phyloP scores from a whole-genome alignment of 37 sponge, comb jelly and placozoan genomes.

The Halisarca cf. caerulea region DNA sequence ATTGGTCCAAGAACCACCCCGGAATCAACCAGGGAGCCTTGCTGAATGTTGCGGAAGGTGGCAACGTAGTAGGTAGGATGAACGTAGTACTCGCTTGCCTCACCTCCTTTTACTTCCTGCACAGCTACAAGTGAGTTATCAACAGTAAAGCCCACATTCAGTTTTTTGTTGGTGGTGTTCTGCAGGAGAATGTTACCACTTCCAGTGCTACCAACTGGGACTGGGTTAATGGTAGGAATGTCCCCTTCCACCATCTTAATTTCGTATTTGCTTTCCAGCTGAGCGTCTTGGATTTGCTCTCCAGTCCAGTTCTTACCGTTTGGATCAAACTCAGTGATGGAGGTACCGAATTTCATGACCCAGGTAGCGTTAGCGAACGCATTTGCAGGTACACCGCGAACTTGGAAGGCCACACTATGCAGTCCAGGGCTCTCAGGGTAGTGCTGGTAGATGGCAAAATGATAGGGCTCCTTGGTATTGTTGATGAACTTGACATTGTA shows the following conservation, averaged over 20 bases:
- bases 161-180: not conserved
- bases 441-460: slow-evolving; percentile 19
- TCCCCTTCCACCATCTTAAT: not conserved
- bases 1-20: not conserved
- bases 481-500: slow-evolving; percentile 1
- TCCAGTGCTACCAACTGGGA: not conserved
- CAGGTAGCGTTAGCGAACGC: not conserved
- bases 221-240: not conserved
- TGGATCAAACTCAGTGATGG: slow-evolving; percentile 4
- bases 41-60: not conserved
- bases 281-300: not conserved
- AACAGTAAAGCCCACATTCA: not conserved
- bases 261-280: not conserved
- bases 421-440: not conserved
- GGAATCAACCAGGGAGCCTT: not conserved
- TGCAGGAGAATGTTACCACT: not conserved
- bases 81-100: not conserved
- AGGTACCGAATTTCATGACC: not conserved
- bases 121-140: not conserved
- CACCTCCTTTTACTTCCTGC: not conserved
- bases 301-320: not conserved
- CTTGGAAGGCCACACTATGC: slow-evolving; percentile 14
- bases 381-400: not conserved
- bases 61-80: not conserved
- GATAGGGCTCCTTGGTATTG: not conserved